phyloP scores from a whole-genome alignment of 1,140 invertebrate genomes.

The Diachasma alloeum region DNA sequence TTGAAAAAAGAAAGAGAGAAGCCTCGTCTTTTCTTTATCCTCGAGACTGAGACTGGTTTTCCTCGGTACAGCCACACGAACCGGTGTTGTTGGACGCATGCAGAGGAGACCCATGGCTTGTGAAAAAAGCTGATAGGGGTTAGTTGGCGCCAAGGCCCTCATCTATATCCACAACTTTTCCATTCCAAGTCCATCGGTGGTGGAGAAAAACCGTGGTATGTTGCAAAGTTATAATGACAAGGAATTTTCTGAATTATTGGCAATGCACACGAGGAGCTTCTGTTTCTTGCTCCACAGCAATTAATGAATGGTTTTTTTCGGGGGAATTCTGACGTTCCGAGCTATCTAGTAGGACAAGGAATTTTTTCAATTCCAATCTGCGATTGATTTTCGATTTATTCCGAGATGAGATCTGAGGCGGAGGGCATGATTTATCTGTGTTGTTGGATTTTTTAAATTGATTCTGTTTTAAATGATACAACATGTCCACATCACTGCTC shows the following conservation, averaged over 20 bases:
- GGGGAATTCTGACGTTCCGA: no score
- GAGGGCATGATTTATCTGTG: no score
- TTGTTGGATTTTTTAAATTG: no score
- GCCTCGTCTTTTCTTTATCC: neutral
- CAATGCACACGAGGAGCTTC: neutral
- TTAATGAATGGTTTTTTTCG: no score
- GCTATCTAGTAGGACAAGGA: no score
- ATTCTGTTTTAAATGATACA: neutral
- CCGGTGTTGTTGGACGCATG: neutral
- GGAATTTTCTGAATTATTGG: neutral
- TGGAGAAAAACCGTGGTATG: neutral
- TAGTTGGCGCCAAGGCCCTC: neutral
- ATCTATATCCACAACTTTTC: neutral
- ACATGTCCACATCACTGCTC: neutral
- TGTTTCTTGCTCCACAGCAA: neutral
- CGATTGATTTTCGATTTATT: no score
- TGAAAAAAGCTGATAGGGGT: conserved; percentile 5
- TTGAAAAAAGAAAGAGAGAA: neutral
- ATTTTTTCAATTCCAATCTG: no score
- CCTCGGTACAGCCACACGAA: conserved; percentile 15
- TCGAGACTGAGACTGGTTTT: conserved; percentile 20
- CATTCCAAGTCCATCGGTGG: neutral
- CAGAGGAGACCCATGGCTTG: conserved; percentile 6
- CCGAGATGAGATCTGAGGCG: no score
- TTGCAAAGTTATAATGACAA: neutral